phyloP scores from a whole-genome alignment of 2,113 vertebrate genomes.

The Sander lucioperca region DNA sequence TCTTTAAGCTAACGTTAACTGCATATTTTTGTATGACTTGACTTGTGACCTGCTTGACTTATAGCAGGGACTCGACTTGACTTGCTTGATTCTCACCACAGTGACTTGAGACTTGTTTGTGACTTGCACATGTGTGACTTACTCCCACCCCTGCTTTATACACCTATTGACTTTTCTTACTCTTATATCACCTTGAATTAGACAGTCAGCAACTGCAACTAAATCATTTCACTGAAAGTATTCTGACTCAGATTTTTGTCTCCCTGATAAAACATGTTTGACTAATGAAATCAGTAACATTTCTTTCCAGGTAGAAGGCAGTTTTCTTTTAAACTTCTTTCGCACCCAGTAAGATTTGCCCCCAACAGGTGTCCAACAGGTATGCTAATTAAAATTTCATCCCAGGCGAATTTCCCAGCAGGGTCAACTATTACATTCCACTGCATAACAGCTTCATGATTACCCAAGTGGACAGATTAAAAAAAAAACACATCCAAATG shows the following conservation, averaged over 20 bases:
- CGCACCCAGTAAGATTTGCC: not conserved
- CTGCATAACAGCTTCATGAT: constrained; percentile 56
- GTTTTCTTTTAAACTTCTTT: constrained; percentile 16
- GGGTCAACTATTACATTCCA: constrained; percentile 30
- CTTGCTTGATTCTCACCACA: too few relatives aligned
- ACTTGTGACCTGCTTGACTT: too few relatives aligned
- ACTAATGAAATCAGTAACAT: constrained; percentile 12
- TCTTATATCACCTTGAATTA: too few relatives aligned
- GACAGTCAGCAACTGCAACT: too few relatives aligned
- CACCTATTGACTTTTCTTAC: too few relatives aligned
- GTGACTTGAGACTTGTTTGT: too few relatives aligned
- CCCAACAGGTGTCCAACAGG: constrained; percentile 39
- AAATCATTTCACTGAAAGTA: too few relatives aligned
- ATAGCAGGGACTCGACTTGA: too few relatives aligned
- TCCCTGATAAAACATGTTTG: constrained; percentile 6
- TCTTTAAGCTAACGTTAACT: too few relatives aligned
- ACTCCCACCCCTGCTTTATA: too few relatives aligned
- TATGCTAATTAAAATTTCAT: constrained; percentile 45
- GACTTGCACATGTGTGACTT: too few relatives aligned
- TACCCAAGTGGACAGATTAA: constrained; percentile 53
- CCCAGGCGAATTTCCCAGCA: constrained; percentile 29
- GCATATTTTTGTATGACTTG: too few relatives aligned
- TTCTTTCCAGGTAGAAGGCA: not conserved
- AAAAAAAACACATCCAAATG: constrained; percentile 59
- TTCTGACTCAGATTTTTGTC: not conserved